Base-by-base conservation (phyloP, 2,888 invertebrate genomes). In the Aphodius granarius region DNA sequence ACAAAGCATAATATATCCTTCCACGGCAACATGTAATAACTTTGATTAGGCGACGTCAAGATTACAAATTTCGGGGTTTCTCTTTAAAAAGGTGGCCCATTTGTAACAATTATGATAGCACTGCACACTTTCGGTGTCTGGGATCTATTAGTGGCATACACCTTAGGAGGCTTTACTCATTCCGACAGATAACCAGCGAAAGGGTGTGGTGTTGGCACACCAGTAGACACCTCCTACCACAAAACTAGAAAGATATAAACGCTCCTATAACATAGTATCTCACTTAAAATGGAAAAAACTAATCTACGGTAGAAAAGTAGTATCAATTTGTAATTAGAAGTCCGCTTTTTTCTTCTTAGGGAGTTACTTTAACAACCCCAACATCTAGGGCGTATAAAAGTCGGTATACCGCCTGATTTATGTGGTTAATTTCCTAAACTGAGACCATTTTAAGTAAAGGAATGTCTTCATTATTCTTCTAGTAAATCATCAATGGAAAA, bases 311-410 rank as follows among this genome's bases (percentile, higher is more conserved):
- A 23, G 68, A 72, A 75, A 72, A 75, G 66, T 72, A 72, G 75
- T 75, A 75, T 75, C 75, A 75, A 75, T 75, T 75, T 75, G 75
- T 75, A 75, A 75, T 75, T 75, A 75, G 75, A 23, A 75, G 68
- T 66, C 63, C 72, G 68, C 72, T 72, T 72, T 68, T 20, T 74
- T 68, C 23, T 43, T 43, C 43, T 43, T 43, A 13, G 43, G 43
- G 43, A 43, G 63, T 75, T 18, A 68, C 63, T 21, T 68, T 68
- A 9, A 43, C 6, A 43, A 9, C 9, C 43, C 43, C 9, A 43
- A 3, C 43, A 6, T 43, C 43, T 43, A 43, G 43, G 43, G 43
- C 43, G 43, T 43, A 43, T 43, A 43, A 43, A 43, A 43, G 43
- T 6, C 6, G 13, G 9, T 43, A 13, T 43, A 6, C 43, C 43